phyloP scores from a whole-genome alignment of 1,140 invertebrate species.

The Bombus breviceps region DNA sequence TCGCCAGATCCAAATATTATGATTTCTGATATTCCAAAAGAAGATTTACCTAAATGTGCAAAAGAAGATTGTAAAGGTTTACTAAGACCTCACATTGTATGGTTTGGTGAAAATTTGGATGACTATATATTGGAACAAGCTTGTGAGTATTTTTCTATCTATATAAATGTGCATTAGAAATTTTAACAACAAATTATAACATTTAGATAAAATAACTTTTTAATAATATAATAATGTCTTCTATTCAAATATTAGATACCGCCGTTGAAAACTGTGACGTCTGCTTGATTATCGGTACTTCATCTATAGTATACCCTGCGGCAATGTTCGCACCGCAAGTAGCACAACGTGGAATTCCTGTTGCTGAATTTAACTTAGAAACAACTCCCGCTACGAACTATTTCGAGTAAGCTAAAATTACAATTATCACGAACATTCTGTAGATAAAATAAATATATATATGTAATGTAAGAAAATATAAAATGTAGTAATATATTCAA shows the following conservation, averaged over 20 bases:
- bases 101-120: constrained; percentile 94
- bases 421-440: background rate
- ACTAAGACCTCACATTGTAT: constrained; percentile 93
- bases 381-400: constrained; percentile 87
- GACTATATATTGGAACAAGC: constrained; percentile 85
- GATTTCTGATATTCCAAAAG: constrained; percentile 84
- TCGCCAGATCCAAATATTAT: constrained; percentile 75
- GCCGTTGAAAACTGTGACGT: constrained; percentile 89
- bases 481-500: background rate
- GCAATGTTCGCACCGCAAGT: constrained; percentile 95
- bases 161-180: background rate
- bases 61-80: constrained; percentile 87
- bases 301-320: constrained; percentile 95
- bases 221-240: constrained; percentile 6
- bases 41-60: constrained; percentile 89
- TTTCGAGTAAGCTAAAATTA: constrained; percentile 85
- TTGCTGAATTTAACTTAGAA: constrained; percentile 96
- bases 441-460: background rate
- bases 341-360: constrained; percentile 89
- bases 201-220: background rate
- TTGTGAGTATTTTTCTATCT: constrained; percentile 80
- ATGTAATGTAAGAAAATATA: background rate
- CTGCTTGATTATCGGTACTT: constrained; percentile 93
- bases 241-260: constrained; percentile 75
- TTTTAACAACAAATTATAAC: background rate